phyloP scores from a whole-genome alignment of 2,113 vertebrate species.

The Ptilorrhoa leucosticta region DNA sequence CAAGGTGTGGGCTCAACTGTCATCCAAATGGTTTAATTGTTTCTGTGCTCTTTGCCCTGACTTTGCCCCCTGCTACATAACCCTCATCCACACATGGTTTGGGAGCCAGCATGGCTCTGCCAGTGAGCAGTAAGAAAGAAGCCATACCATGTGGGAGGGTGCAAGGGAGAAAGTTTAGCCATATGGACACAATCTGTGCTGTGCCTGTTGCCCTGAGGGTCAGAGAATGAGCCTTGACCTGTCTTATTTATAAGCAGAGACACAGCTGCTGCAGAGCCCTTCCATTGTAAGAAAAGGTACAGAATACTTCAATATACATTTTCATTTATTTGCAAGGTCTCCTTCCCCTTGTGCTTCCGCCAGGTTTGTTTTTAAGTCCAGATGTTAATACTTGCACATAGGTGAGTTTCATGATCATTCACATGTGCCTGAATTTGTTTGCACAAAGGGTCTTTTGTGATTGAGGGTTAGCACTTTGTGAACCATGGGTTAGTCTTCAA shows the following conservation, averaged over 20 bases:
- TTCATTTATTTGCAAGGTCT: background rate
- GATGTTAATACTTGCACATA: conserved; percentile 8
- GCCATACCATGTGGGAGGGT: background rate
- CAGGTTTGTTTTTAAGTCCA: background rate
- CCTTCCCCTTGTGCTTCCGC: background rate
- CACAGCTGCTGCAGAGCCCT: background rate
- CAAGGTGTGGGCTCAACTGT: background rate
- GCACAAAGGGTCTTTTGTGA: conserved; percentile 21
- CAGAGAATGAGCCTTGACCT: background rate
- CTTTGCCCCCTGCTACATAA: background rate
- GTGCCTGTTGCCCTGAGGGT: background rate
- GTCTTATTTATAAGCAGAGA: background rate
- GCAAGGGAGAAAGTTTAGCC: background rate
- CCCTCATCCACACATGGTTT: background rate
- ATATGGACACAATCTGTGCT: conserved; percentile 26
- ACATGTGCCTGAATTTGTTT: background rate
- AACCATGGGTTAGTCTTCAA: background rate
- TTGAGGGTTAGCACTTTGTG: background rate
- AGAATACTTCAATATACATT: background rate
- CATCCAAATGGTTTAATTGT: background rate
- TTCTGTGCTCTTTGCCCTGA: background rate
- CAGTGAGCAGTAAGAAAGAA: background rate
- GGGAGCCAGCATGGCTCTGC: background rate
- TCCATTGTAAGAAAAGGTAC: background rate
- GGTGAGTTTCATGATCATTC: background rate